Percentiles rank a stretch among this genome's conserved stretches.
These are phyloP conservation scores for Axinella damicornis DNA, from an alignment of 37 sponge, comb jelly and placozoan genomes.

Conservation along the genomic window DNA sequence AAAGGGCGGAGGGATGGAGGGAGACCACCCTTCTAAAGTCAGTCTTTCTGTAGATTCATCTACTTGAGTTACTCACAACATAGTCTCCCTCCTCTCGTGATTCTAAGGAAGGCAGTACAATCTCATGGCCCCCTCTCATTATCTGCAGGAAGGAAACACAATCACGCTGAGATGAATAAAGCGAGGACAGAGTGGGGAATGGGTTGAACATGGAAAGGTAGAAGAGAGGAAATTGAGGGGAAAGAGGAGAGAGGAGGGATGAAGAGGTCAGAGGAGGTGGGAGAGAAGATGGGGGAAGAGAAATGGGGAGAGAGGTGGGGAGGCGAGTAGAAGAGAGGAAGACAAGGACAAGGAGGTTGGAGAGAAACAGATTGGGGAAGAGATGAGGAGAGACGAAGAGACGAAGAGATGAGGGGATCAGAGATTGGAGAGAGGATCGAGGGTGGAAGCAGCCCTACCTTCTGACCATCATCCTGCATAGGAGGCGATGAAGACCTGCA, in stretches of 20 bases:
- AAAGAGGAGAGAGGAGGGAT: background rate
- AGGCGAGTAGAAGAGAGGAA: background rate
- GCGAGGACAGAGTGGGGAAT: too few species aligned
- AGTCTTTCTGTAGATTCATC: too few species aligned
- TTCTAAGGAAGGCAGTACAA: too few species aligned
- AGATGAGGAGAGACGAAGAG: background rate
- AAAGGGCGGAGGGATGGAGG: too few species aligned
- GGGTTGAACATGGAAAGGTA: too few species aligned
- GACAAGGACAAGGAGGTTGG: background rate
- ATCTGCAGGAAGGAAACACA: too few species aligned
- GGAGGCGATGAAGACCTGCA: background rate
- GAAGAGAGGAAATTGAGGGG: background rate
- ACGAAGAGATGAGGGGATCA: too few species aligned
- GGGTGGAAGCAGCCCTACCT: background rate
- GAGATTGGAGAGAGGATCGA: background rate
- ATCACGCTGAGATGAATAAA: too few species aligned
- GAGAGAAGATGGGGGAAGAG: background rate
- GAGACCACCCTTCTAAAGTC: too few species aligned
- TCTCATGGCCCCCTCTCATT: too few species aligned
- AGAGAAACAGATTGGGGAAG: background rate
- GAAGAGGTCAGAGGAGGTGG: background rate
- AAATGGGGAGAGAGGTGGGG: background rate
- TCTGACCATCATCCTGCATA: background rate
- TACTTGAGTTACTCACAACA: too few species aligned
- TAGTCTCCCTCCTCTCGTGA: too few species aligned